These are phyloP conservation scores for Smutsia gigantea DNA, from an alignment of 2,797 vertebrate genomes.

Conservation along the genomic window DNA sequence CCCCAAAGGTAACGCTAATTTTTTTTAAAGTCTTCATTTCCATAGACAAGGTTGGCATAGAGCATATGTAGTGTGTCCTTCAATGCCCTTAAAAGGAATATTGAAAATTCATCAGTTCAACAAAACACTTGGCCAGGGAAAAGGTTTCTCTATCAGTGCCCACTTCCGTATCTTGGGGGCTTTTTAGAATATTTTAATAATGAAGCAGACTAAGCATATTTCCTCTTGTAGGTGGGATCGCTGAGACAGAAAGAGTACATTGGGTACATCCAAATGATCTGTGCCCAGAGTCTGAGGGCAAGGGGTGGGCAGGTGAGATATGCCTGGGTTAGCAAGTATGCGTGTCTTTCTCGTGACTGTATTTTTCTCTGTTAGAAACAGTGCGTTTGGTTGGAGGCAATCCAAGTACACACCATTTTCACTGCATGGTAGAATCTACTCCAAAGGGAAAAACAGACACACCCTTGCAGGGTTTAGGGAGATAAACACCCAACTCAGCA, in stretches of 20 bases:
- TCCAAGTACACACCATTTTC: constrained; percentile 34
- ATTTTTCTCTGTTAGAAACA: neutral
- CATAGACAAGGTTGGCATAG: constrained; percentile 5
- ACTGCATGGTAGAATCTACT: neutral
- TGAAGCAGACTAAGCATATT: constrained; percentile 27
- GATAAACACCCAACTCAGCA: neutral
- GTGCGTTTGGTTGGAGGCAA: neutral
- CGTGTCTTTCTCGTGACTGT: neutral
- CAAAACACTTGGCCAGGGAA: constrained; percentile 38
- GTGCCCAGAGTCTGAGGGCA: constrained; percentile 36
- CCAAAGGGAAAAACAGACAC: neutral
- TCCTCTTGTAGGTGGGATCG: constrained; percentile 49
- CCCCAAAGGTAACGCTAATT: constrained; percentile 23
- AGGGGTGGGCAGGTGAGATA: no score
- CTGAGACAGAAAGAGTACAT: constrained; percentile 58
- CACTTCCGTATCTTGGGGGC: constrained; percentile 18
- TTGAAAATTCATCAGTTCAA: constrained; percentile 7
- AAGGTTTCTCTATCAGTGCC: neutral
- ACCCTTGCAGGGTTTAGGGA: neutral
- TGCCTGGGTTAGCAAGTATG: neutral
- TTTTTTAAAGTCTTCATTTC: constrained; percentile 55
- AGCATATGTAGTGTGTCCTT: constrained; percentile 7
- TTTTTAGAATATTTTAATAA: constrained; percentile 51
- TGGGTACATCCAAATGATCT: neutral
- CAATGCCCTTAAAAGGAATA: constrained; percentile 63